Base-by-base conservation (phyloP, 2,113 vertebrate genomes). In the Spea bombifrons region DNA sequence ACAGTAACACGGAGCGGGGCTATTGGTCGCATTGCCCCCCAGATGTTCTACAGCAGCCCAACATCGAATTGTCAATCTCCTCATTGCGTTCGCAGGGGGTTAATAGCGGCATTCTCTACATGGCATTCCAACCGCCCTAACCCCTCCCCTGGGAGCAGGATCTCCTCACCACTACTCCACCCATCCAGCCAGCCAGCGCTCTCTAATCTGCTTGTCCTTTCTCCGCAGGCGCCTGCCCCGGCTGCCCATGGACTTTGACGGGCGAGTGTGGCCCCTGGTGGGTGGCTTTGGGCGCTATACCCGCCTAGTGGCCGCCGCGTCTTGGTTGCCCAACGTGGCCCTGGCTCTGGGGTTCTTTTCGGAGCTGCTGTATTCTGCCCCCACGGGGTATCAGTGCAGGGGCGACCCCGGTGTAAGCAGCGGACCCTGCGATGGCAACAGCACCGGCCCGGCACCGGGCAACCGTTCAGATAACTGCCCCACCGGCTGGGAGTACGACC, bases 241-340 rank as follows among this genome's bases (percentile, higher is more conserved):
- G n/a, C 17, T 44, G 2, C 49, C 0, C 8, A 90, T 93, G 93
- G 91, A 93, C 61, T 89, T 85, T 48, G 90, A 92, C 76, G 68
- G 71, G 0, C 88, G 81, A 75, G 65, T 89, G 15, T 85, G 88
- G 78, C 87, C 90, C 0, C 81, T 68, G 45, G 81, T 83, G 5
- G 92, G 93, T 5, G 92, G 91, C 10, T 94, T 88, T 8, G 93
- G 93, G 0, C 89, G 87, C 61, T 92, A 88, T 59, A 89, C 89
- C 82, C 85, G 92, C 4, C 72, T 89, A 0, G 86, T 92, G 55
- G 89, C 90, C 0, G 73, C 86, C 0, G 92, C 90, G 78, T 91
- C 87, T 63, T 93, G 93, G 91, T 84, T 92, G n/a, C 93, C 92
- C 0, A 87, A 86, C 84, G 87, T 92, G 66, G 91, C 86, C 0